These are phyloP conservation scores for Chalcis sispes DNA, from an alignment of 2,888 invertebrate species.

Conservation along the genomic window DNA sequence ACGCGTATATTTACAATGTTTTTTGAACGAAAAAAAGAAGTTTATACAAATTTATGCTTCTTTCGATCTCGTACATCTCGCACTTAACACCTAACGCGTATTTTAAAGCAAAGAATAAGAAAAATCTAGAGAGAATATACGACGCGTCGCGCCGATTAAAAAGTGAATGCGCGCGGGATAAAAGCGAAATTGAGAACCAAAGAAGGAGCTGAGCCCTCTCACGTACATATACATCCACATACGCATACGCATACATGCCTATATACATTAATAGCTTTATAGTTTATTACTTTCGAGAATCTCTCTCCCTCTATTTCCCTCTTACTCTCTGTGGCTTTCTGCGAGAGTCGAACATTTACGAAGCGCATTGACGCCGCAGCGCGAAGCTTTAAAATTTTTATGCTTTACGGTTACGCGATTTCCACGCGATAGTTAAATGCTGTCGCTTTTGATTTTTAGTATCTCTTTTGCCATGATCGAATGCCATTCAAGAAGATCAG, in stretches of 20 bases:
- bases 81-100: background rate
- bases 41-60: no score
- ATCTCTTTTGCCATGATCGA: background rate
- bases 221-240: background rate
- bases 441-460: no score
- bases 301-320: background rate
- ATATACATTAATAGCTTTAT: constrained; percentile 68
- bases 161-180: background rate
- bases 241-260: background rate
- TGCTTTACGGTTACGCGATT: background rate
- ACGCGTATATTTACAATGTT: no score
- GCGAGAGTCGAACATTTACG: background rate
- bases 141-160: constrained; percentile 20
- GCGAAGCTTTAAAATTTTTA: constrained; percentile 31
- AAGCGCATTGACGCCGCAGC: constrained; percentile 32
- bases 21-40: no score
- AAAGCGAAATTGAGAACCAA: constrained; percentile 1
- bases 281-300: constrained; percentile 68
- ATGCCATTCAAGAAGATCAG: background rate
- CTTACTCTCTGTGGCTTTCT: background rate
- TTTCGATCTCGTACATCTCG: no score
- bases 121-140: background rate
- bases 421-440: no score
- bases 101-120: background rate
- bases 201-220: background rate